Percentiles rank a stretch among this genome's conserved stretches.
Conservation (phyloP, 64 coral and sea anemone species). For the Acropora yongei region DNA sequence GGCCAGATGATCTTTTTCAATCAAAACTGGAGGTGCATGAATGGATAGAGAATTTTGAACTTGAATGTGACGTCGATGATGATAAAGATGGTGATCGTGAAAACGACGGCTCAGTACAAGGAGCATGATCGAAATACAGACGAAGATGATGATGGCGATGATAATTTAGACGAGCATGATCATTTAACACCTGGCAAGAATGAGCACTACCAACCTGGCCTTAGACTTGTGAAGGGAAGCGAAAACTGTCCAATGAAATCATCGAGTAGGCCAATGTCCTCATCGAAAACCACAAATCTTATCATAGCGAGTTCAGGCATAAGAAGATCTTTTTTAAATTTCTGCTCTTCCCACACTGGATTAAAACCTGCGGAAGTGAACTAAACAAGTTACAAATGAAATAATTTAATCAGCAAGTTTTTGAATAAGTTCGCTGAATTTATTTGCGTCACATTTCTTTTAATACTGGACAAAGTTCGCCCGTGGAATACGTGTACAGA, state of each 20-base stretch:
- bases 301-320: slow-evolving; percentile 89
- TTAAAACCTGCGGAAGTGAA: slow-evolving; percentile 78
- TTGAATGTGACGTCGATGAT: not conserved
- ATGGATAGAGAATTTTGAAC: not conserved
- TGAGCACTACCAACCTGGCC: slow-evolving; percentile 27
- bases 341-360: slow-evolving; percentile 73
- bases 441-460: too few species aligned
- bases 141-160: too few species aligned
- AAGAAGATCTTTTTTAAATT: slow-evolving; percentile 65
- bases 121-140: too few species aligned
- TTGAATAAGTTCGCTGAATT: too few species aligned
- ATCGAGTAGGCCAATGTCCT: slow-evolving; percentile 73
- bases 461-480: too few species aligned
- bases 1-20: not conserved
- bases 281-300: slow-evolving; percentile 78
- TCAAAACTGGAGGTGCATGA: not conserved
- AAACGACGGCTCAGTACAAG: too few species aligned
- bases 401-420: too few species aligned
- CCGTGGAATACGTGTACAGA: too few species aligned
- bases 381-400: too few species aligned
- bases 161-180: too few species aligned
- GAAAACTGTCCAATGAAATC: slow-evolving; percentile 83
- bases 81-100: not conserved
- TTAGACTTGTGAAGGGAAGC: slow-evolving; percentile 51
- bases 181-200: too few species aligned